Evolutionary conservation across 1,140 invertebrate genomes (phyloP).

Genomic region (Copidosoma floridanum): DNA sequence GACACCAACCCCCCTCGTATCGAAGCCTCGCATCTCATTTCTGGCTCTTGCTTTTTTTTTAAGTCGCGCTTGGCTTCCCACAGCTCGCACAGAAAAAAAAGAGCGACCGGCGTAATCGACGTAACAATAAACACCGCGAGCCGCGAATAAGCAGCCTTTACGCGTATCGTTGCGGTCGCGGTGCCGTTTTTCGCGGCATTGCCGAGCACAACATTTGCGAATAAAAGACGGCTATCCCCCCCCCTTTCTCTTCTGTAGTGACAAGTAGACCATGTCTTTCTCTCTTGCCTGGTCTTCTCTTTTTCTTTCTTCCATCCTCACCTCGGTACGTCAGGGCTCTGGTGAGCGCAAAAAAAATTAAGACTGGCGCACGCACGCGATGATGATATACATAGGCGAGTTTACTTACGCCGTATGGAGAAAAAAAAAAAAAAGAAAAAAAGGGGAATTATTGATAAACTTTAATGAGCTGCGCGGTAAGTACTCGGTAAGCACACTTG

Average conservation of each 20-base stretch:
- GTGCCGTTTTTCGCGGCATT: slow-evolving; percentile 6
- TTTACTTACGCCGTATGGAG: slow-evolving; percentile 38
- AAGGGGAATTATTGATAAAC: slow-evolving; percentile 39
- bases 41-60: neutral
- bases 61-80: neutral
- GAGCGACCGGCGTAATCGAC: neutral
- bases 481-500: too few relatives aligned
- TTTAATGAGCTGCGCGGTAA: slow-evolving; percentile 38
- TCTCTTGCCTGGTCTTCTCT: too few relatives aligned
- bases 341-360: slow-evolving; percentile 24
- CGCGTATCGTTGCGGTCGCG: slow-evolving; percentile 1
- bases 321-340: slow-evolving; percentile 23
- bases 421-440: too few relatives aligned
- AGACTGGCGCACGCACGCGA: slow-evolving; percentile 18
- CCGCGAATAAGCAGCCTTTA: slow-evolving; percentile 14
- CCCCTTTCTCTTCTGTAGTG: too few relatives aligned
- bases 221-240: slow-evolving; percentile 19
- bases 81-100: neutral
- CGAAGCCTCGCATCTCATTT: neutral
- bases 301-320: too few relatives aligned
- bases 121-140: slow-evolving; percentile 11
- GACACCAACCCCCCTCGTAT: slow-evolving; percentile 22
- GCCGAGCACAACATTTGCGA: slow-evolving; percentile 6
- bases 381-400: slow-evolving; percentile 29
- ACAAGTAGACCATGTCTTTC: slow-evolving; percentile 36